Evolutionary conservation across 2,888 invertebrate genomes (phyloP).

Genomic region (Nemoura dubitans): DNA sequence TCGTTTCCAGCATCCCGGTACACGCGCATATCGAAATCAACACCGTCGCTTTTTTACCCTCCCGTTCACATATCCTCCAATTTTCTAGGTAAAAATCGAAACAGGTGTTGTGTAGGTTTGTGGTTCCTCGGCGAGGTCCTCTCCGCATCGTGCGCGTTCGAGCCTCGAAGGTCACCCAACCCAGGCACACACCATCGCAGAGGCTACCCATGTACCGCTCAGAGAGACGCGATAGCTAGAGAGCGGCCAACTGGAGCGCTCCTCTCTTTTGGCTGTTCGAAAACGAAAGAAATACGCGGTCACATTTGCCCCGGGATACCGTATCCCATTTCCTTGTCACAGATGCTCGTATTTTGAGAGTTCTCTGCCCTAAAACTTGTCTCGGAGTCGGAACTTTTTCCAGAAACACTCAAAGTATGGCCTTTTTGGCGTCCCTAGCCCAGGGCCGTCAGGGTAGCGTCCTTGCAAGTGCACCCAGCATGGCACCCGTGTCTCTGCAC

Average conservation of each 20-base stretch:
- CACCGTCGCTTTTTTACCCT: not conserved
- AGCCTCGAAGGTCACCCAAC: conserved; percentile 41
- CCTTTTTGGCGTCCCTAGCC: too few species aligned
- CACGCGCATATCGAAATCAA: not conserved
- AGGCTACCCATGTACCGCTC: not conserved
- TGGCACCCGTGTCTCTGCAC: too few species aligned
- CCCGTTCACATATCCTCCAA: not conserved
- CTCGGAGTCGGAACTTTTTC: too few species aligned
- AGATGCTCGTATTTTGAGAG: too few species aligned
- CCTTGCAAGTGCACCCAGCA: too few species aligned
- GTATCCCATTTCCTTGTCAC: too few species aligned
- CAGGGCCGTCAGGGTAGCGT: too few species aligned
- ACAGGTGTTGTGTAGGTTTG: conserved; percentile 42
- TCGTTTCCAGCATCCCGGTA: not conserved
- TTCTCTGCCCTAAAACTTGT: too few species aligned
- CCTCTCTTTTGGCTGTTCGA: not conserved
- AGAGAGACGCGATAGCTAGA: too few species aligned
- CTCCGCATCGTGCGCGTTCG: conserved; percentile 12
- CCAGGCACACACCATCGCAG: conserved; percentile 29
- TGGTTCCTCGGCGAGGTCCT: conserved; percentile 34
- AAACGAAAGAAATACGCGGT: too few species aligned
- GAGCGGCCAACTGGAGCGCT: not conserved
- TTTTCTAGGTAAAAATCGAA: conserved; percentile 7
- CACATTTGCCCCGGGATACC: too few species aligned
- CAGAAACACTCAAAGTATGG: too few species aligned